Conservation (phyloP, 37 sponge, comb jelly and placozoan genomes). For the Trichoplax adhaerens region DNA sequence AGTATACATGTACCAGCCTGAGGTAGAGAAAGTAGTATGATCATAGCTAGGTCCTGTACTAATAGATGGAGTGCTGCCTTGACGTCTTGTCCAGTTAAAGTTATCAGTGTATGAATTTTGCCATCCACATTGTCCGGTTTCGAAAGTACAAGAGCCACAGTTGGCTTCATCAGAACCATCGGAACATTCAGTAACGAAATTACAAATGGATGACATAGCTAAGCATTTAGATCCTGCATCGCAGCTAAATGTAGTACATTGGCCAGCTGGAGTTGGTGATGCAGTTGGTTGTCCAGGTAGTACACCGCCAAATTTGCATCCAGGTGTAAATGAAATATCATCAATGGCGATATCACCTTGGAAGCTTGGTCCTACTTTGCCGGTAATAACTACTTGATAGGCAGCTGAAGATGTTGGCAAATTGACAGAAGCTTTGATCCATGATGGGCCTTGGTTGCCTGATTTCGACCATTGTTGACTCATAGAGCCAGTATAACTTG, state of each 20-base stretch:
- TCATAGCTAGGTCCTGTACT: slow-evolving; percentile 19
- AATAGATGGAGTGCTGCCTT: slow-evolving; percentile 19
- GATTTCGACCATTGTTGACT: too few species aligned
- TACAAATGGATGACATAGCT: neutral
- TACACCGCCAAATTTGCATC: neutral
- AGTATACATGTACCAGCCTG: slow-evolving; percentile 18
- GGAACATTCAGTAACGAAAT: slow-evolving; percentile 12
- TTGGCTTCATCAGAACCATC: slow-evolving; percentile 16
- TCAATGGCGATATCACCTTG: slow-evolving; percentile 25
- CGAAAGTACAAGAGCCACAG: slow-evolving; percentile 26
- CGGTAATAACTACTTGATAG: too few species aligned
- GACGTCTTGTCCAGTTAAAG: slow-evolving; percentile 24
- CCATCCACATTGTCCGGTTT: slow-evolving; percentile 19
- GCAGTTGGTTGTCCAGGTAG: neutral
- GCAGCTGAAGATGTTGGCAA: too few species aligned
- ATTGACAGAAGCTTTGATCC: too few species aligned
- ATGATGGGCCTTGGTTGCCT: too few species aligned
- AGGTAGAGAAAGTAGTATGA: slow-evolving; percentile 9
- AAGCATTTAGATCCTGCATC: too few species aligned
- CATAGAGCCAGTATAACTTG: too few species aligned
- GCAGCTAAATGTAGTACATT: too few species aligned
- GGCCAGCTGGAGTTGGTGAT: too few species aligned
- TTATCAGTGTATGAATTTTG: slow-evolving; percentile 15
- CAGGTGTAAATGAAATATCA: slow-evolving; percentile 16
- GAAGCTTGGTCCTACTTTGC: too few species aligned